phyloP scores from a whole-genome alignment of 1,140 invertebrate species.

The Trichogramma pretiosum region DNA sequence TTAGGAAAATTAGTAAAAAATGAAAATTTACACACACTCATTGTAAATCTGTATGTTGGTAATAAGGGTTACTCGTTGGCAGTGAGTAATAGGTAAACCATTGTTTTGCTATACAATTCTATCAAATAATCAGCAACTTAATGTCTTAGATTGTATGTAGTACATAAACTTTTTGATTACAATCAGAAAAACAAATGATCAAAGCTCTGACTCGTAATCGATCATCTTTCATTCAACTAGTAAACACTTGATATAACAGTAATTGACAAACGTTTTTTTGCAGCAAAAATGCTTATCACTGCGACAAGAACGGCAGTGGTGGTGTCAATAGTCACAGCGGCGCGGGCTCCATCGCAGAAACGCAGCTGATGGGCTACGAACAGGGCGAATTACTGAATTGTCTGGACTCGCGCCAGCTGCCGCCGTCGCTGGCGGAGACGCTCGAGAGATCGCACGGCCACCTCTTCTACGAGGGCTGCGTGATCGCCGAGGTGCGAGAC shows the following conservation, averaged over 20 bases:
- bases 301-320: slow-evolving; percentile 15
- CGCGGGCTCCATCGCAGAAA: slow-evolving; percentile 55
- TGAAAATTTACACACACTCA: slow-evolving; percentile 78
- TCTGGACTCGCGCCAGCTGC: slow-evolving; percentile 79
- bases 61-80: slow-evolving; percentile 86
- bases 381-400: slow-evolving; percentile 67
- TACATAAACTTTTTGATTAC: no score
- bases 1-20: slow-evolving; percentile 74
- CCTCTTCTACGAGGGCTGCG: slow-evolving; percentile 85
- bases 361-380: slow-evolving; percentile 66
- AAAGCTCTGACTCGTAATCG: slow-evolving; percentile 4
- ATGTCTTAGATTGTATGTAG: no score
- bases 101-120: no score
- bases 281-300: slow-evolving; percentile 23
- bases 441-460: slow-evolving; percentile 69
- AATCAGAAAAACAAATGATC: no score
- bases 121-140: no score
- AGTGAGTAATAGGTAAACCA: slow-evolving; percentile 52
- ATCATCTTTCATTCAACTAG: slow-evolving; percentile 11
- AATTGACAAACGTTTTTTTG: slow-evolving; percentile 10
- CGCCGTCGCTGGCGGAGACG: slow-evolving; percentile 74
- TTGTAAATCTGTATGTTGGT: slow-evolving; percentile 82
- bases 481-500: slow-evolving; percentile 84
- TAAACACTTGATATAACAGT: slow-evolving; percentile 18
- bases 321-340: slow-evolving; percentile 36